Evolutionary conservation across 2,113 vertebrate genomes (phyloP).

Genomic region (Zapornia atra): DNA sequence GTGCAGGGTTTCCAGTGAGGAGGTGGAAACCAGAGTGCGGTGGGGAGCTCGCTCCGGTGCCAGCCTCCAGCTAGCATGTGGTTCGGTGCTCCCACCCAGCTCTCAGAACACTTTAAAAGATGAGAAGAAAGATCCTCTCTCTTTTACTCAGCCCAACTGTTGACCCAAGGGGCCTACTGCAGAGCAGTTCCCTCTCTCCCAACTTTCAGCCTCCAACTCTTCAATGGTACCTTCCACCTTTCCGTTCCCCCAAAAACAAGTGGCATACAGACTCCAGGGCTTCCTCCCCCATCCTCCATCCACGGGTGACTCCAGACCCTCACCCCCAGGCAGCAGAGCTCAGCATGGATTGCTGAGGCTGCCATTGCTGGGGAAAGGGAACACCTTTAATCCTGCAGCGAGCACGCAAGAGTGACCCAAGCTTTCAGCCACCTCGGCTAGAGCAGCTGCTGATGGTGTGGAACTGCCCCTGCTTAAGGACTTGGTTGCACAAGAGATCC

Average conservation of each 20-base stretch:
- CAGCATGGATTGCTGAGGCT: rapidly evolving
- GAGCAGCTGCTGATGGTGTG: background rate
- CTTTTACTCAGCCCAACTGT: background rate
- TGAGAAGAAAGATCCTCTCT: background rate
- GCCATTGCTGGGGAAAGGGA: background rate
- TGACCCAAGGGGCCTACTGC: background rate
- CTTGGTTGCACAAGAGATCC: background rate
- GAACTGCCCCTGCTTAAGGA: rapidly evolving
- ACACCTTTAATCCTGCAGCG: rapidly evolving
- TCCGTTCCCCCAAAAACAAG: rapidly evolving
- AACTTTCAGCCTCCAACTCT: background rate
- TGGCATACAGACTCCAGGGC: background rate
- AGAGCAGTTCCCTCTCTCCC: background rate
- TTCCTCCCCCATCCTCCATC: background rate
- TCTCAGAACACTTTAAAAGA: background rate
- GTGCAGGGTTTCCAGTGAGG: background rate
- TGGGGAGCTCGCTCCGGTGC: rapidly evolving
- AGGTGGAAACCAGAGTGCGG: background rate
- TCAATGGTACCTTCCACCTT: background rate
- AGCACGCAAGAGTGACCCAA: rapidly evolving
- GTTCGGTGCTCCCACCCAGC: background rate
- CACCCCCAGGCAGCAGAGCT: background rate
- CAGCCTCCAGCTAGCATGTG: background rate
- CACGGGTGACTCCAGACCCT: background rate
- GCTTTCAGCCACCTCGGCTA: background rate